Base-by-base conservation (phyloP, 2,113 vertebrate species). In the Vidua chalybeata region DNA sequence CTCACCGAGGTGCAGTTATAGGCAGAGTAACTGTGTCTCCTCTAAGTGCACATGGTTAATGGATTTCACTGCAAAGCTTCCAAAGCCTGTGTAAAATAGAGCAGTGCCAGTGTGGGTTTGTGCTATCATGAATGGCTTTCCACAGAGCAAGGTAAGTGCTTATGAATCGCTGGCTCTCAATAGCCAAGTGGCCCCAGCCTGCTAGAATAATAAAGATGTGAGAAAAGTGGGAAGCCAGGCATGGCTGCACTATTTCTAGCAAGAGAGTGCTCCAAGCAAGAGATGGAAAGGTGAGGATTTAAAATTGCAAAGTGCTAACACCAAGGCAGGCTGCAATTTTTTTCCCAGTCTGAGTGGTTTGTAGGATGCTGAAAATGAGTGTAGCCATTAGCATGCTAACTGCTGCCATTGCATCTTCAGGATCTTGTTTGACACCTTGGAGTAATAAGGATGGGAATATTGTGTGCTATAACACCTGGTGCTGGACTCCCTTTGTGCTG, bases 371-470 rank as follows among this genome's bases (percentile, higher is more conserved):
- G 66, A 37, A 84, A 61, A 75, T n/a, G 9, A 85, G 20, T 22
- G 9, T 7, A 43, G 31, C 49, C 28, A 76, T 94, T 93, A 87
- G 69, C 49, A 64, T 87, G 31, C 27, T 69, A 77, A 86, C 72
- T 90, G 72, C 18, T 64, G 84, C n/a, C 11, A 17, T 69, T 95
- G 94, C 92, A 96, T 87, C 67, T 93, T 87, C 62, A 58, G 74
- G 71, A 85, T 94, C 93, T 89, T 2, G 1, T 84, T 80, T 91
- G 74, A 87, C 78, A 96, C 87, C 62, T 94, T 3, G 2, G 55
- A 67, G 46, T 79, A 93, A 83, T 83, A 76, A 85, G 43, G 90
- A 55, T 79, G 81, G 81, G 83, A 87, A 94, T 87, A 89, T 30
- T 17, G 52, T 33, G 20, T 68, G 86, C 52, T 67, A 18, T 67